phyloP scores from a whole-genome alignment of 2,888 invertebrate genomes.

The Strigamia transsilvanica region DNA sequence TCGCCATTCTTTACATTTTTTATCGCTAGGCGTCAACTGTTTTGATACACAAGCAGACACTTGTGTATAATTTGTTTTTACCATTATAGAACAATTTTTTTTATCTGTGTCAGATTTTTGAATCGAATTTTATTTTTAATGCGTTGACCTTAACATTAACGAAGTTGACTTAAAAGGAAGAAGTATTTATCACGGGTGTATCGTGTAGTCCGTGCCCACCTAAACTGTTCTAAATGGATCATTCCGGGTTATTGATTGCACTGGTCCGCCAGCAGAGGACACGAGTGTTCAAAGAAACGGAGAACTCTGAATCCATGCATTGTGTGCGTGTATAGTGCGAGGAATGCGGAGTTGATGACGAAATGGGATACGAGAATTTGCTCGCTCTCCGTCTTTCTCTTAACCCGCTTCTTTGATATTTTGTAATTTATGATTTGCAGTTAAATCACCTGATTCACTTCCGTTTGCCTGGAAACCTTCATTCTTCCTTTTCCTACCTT shows the following conservation, averaged over 20 bases:
- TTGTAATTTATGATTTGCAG: not conserved
- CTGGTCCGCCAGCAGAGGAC: not conserved
- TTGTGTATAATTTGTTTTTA: not conserved
- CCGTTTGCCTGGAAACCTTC: not conserved
- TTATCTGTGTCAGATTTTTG: too few relatives aligned
- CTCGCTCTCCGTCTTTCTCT: not conserved
- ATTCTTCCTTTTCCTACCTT: not conserved
- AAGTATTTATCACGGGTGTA: not conserved
- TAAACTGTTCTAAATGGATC: constrained; percentile 14
- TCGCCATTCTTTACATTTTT: too few relatives aligned
- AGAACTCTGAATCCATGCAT: not conserved
- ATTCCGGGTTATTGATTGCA: constrained; percentile 11
- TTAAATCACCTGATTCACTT: not conserved
- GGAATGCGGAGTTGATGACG: not conserved
- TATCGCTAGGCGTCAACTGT: too few relatives aligned
- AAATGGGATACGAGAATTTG: constrained; percentile 11
- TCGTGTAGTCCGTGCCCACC: not conserved
- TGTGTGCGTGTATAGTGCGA: not conserved
- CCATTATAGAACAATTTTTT: not conserved
- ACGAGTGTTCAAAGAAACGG: constrained; percentile 10
- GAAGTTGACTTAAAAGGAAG: not conserved
- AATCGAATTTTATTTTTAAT: not conserved
- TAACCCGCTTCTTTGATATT: not conserved
- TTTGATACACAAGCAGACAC: too few relatives aligned
- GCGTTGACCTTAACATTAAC: constrained; percentile 1